Percentiles rank a stretch among this genome's conserved stretches.
Conservation (phyloP, 2,888 invertebrate species). For the Hypsopygia costalis region DNA sequence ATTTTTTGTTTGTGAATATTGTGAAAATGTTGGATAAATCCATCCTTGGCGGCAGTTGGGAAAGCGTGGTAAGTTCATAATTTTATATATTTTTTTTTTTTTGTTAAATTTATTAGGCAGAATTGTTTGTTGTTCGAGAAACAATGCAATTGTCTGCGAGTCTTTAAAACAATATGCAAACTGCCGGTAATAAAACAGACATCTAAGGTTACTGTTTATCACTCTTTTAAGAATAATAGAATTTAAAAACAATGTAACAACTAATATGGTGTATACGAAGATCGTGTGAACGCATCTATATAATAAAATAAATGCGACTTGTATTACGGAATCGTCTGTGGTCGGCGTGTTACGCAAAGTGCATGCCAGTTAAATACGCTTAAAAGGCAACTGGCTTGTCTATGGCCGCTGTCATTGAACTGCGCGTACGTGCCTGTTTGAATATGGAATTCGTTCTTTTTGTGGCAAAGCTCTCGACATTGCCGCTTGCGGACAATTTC, state of each 20-base stretch:
- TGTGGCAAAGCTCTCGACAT: conserved; percentile 69
- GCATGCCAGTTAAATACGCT: conserved; percentile 55
- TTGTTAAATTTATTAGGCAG: too few relatives aligned
- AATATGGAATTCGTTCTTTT: conserved; percentile 65
- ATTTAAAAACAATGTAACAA: conserved; percentile 7
- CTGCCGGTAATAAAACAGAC: too few relatives aligned
- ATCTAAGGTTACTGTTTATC: conserved; percentile 8
- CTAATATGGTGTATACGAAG: conserved; percentile 2
- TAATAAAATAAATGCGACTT: conserved; percentile 20
- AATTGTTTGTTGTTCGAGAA: too few relatives aligned
- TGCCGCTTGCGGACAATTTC: conserved; percentile 47
- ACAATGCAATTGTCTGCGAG: too few relatives aligned
- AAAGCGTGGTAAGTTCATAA: conserved; percentile 76
- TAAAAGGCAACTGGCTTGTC: conserved; percentile 67
- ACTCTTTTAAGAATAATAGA: neutral
- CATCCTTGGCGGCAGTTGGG: conserved; percentile 71
- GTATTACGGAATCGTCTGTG: conserved; percentile 36
- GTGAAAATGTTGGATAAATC: conserved; percentile 71
- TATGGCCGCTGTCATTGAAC: conserved; percentile 69
- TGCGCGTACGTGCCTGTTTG: conserved; percentile 52
- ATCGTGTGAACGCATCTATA: conserved; percentile 19
- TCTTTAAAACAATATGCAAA: too few relatives aligned
- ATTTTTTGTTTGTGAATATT: conserved; percentile 24
- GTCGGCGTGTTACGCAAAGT: conserved; percentile 58
- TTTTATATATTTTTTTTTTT: conserved; percentile 7